Conservation (phyloP, 2,888 invertebrate genomes). For the Hypselothyrea guttata region DNA sequence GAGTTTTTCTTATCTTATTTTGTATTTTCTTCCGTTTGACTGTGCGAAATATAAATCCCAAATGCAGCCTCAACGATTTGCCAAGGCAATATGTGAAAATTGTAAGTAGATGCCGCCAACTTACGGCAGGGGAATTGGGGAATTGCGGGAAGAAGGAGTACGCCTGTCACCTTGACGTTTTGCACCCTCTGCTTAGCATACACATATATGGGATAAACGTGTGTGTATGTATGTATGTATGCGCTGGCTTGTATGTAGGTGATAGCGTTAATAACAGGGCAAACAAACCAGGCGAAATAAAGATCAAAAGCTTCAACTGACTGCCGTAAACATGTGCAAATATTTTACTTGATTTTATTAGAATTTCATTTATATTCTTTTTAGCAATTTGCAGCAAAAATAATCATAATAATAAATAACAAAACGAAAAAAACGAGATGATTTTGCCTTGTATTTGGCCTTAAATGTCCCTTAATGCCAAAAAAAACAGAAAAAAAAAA, state of each 20-base stretch:
- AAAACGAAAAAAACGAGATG: slow-evolving; percentile 6
- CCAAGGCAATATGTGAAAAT: slow-evolving; percentile 41
- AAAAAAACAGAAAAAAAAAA: no score
- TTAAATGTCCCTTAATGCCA: slow-evolving; percentile 57
- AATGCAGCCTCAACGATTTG: slow-evolving; percentile 37
- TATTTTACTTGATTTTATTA: slow-evolving; percentile 75
- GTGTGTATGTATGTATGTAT: neutral
- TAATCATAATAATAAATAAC: slow-evolving; percentile 43
- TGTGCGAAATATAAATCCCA: slow-evolving; percentile 38
- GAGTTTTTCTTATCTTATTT: slow-evolving; percentile 33
- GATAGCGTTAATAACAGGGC: slow-evolving; percentile 49
- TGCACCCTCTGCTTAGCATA: neutral
- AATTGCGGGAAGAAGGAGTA: neutral
- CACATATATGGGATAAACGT: neutral
- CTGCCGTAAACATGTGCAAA: slow-evolving; percentile 68
- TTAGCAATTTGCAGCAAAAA: slow-evolving; percentile 35
- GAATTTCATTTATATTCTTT: slow-evolving; percentile 40
- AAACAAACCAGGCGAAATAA: slow-evolving; percentile 50
- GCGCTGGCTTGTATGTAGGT: slow-evolving; percentile 3
- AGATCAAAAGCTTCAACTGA: slow-evolving; percentile 71
- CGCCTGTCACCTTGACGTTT: slow-evolving; percentile 66
- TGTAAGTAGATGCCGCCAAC: slow-evolving; percentile 7
- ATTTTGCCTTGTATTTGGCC: slow-evolving; percentile 16
- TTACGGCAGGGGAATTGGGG: neutral
- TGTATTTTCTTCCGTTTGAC: no score